Evolutionary conservation across 2,797 vertebrate species (phyloP).

Genomic region (Oreochromis mossambicus): DNA sequence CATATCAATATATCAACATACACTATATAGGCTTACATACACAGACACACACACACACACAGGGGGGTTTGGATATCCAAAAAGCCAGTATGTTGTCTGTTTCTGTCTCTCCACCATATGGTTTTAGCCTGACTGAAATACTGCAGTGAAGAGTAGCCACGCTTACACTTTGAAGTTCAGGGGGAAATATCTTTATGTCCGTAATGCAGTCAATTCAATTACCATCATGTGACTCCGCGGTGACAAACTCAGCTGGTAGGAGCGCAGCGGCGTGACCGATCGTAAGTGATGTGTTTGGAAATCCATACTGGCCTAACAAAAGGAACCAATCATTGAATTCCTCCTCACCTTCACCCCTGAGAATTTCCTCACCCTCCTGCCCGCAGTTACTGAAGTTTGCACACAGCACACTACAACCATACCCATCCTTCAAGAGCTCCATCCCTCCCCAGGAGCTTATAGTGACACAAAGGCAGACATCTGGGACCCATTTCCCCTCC

Average conservation of each 20-base stretch:
- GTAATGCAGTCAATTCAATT: slow-evolving; percentile 68
- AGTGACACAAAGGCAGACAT: slow-evolving; percentile 75
- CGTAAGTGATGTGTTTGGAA: slow-evolving; percentile 59
- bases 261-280: slow-evolving; percentile 41
- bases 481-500: slow-evolving; percentile 78
- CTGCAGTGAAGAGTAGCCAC: slow-evolving; percentile 36
- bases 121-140: slow-evolving; percentile 54
- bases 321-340: slow-evolving; percentile 59
- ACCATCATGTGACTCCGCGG: slow-evolving; percentile 27
- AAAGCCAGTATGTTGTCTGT: slow-evolving; percentile 56
- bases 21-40: slow-evolving; percentile 16
- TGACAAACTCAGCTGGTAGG: slow-evolving; percentile 39
- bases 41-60: background rate
- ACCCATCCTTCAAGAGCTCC: slow-evolving; percentile 58
- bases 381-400: slow-evolving; percentile 63
- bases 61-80: slow-evolving; percentile 58
- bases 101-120: slow-evolving; percentile 56
- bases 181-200: slow-evolving; percentile 40
- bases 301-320: slow-evolving; percentile 41
- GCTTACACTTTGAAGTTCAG: slow-evolving; percentile 60
- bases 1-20: slow-evolving; percentile 45
- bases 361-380: slow-evolving; percentile 56
- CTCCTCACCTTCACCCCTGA: slow-evolving; percentile 58
- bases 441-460: slow-evolving; percentile 65
- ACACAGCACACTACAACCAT: slow-evolving; percentile 19